A percentile compares a stretch with the other conserved stretches of the same genome.
phyloP scores from a whole-genome alignment of 2,113 vertebrate species.

The human region GRCh38 chr4:75671001-75671500 shows the following conservation, averaged over 20 bases:
- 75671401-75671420: not conserved
- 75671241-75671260: not conserved
- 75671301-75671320: not conserved
- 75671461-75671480: not conserved
- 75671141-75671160: not conserved
- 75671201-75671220: conserved; percentile 9
- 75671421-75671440: not conserved
- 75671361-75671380: not conserved
- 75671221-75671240: conserved; percentile 32
- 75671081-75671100: not conserved
- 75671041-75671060: not conserved
- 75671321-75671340: not conserved
- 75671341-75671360: not conserved
- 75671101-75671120: not conserved
- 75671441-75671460: not conserved
- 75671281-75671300: not conserved
- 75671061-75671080: not conserved
- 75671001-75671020: not conserved
- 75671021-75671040: conserved; percentile 20
- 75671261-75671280: not conserved
- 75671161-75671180: not conserved
- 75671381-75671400: not conserved
- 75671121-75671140: not conserved
- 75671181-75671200: not conserved
- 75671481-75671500: not conserved